phyloP scores from a whole-genome alignment of 2,797 vertebrate species.

The Gambusia yucatana region DNA sequence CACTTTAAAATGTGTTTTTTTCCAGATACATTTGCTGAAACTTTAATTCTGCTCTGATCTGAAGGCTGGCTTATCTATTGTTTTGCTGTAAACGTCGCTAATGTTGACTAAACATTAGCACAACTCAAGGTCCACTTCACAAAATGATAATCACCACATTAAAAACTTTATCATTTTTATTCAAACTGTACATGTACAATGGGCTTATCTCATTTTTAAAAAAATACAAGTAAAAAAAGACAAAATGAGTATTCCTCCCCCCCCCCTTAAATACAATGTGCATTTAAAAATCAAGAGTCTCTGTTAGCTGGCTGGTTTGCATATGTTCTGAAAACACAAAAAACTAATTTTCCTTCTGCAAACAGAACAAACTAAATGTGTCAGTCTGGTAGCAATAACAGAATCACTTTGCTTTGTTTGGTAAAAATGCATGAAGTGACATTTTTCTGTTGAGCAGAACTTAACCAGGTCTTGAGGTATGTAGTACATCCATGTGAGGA shows the following conservation, averaged over 20 bases:
- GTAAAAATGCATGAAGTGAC: conserved; percentile 36
- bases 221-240: conserved; percentile 82
- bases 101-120: conserved; percentile 2
- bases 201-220: conserved; percentile 65
- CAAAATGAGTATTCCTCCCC: conserved; percentile 72
- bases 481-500: conserved; percentile 54
- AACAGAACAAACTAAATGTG: conserved; percentile 46
- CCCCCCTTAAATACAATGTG: conserved; percentile 77
- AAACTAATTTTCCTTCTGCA: conserved; percentile 64
- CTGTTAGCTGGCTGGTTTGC: conserved; percentile 65
- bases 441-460: conserved; percentile 25
- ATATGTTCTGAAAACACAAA: conserved; percentile 51
- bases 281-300: conserved; percentile 53
- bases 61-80: neutral
- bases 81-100: neutral
- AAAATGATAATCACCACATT: conserved; percentile 51
- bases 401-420: conserved; percentile 46
- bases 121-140: neutral
- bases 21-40: neutral
- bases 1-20: neutral
- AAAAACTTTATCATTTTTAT: conserved; percentile 84
- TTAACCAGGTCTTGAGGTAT: conserved; percentile 62
- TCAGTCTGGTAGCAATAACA: conserved; percentile 41
- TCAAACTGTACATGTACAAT: conserved; percentile 85
- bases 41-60: neutral